Base-by-base conservation (phyloP, 2,888 invertebrate species). In the Perizoma flavofasciatum region DNA sequence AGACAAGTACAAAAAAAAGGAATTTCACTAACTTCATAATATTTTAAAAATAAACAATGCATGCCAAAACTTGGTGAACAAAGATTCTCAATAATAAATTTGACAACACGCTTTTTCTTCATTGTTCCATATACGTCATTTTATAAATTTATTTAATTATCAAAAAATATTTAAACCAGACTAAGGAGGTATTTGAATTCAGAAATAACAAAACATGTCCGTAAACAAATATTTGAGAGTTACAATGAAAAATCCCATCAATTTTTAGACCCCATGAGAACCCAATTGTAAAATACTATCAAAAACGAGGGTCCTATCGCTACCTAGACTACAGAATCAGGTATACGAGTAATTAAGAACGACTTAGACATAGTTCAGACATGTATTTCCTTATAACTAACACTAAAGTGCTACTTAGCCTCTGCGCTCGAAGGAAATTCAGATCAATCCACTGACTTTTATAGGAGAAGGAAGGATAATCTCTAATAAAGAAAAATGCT, bases 281-380 rank as follows among this genome's bases (percentile, higher is more conserved):
- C 47, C 41, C 50, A 55, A 43, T 43, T 55, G 55, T 60, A 55
- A 47, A 60, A 52, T 39, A 55, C 55, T 61, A 61, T 61, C 60
- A 61, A 61, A 60, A 61, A 77, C 77, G 72, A 62, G 69, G 74
- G 71, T 66, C 61, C 75, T 83, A 80, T 65, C 55, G 62, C 79
- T 82, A 71, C 67, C 78, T 85, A 86, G 62, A 69, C 83, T 86
- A 85, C 58, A 61, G 79, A 78, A 78, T 84, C 81, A 87, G 85
- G 87, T 86, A 85, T 83, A 67, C 61, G 60, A 64, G 54, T 49
- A 57, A 59, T 79, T 81, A 77, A 81, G 77, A 77, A 76, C 64
- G 72, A 77, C 80, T 85, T 83, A 62, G 73, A 93, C 93, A 93
- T 93, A 93, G 93, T 92, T 94, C 94, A 94, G 94, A 94, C 94